Percentiles rank a stretch among this genome's conserved stretches.
Evolutionary conservation across 1,140 invertebrate genomes (phyloP).

Genomic region (Drosophila yakuba): DNA sequence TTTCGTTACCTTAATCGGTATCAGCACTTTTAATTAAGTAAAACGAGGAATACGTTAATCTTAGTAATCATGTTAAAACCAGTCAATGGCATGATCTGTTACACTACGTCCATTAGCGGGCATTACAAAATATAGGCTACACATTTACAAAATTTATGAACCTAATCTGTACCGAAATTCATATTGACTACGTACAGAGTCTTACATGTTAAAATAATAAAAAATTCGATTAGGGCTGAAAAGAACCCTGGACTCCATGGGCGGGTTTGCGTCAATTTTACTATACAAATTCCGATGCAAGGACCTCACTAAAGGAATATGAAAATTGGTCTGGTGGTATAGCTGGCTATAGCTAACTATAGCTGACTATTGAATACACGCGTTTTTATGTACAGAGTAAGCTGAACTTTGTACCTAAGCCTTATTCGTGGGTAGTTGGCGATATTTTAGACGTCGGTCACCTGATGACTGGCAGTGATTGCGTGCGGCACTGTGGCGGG

Average conservation of each 20-base stretch:
- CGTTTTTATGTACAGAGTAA: slow-evolving; percentile 3
- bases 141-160: not conserved
- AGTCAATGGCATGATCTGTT: not conserved
- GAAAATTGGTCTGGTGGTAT: slow-evolving; percentile 33
- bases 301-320: slow-evolving; percentile 2
- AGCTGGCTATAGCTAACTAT: not conserved
- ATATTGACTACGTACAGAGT: slow-evolving; percentile 3
- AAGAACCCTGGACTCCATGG: too few species aligned
- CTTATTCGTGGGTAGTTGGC: slow-evolving; percentile 14
- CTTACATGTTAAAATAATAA: not conserved
- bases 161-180: slow-evolving; percentile 3
- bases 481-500: slow-evolving; percentile 67
- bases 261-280: not conserved
- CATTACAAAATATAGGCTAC: not conserved
- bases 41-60: not conserved
- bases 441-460: slow-evolving; percentile 75
- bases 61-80: not conserved
- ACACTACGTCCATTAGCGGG: not conserved
- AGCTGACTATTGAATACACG: slow-evolving; percentile 8
- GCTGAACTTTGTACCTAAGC: slow-evolving; percentile 9
- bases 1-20: slow-evolving; percentile 7
- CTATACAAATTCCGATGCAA: slow-evolving; percentile 14
- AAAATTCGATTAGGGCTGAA: not conserved
- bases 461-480: slow-evolving; percentile 80
- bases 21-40: slow-evolving; percentile 2